These are phyloP conservation scores for Urophycis tenuis DNA, from an alignment of 2,797 vertebrate genomes.

Conservation along the genomic window DNA sequence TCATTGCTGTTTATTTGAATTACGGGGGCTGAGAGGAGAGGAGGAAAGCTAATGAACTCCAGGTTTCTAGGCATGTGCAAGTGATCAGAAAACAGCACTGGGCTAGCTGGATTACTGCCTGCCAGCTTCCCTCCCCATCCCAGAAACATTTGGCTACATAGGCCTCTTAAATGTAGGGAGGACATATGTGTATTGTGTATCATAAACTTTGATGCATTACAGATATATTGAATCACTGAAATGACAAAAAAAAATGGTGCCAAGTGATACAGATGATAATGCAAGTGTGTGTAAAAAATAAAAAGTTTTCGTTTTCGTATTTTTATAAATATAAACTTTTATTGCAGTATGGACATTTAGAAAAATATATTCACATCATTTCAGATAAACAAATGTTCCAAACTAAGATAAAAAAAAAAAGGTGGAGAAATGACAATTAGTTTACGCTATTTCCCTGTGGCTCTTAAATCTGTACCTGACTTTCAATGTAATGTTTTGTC, in stretches of 20 bases:
- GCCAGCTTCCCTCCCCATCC: constrained; percentile 34
- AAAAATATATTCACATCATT: constrained; percentile 99
- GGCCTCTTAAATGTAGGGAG: constrained; percentile 46
- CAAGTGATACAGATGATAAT: background rate
- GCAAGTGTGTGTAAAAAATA: constrained; percentile 21
- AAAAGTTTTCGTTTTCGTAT: constrained; percentile 42
- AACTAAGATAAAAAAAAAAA: constrained; percentile 77
- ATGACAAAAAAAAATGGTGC: constrained; percentile 19
- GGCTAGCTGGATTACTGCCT: constrained; percentile 61
- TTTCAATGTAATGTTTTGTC: constrained; percentile 65
- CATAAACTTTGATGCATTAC: constrained; percentile 37
- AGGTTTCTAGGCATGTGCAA: constrained; percentile 75
- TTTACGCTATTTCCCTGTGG: constrained; percentile 61
- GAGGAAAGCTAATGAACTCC: constrained; percentile 74
- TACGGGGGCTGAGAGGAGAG: constrained; percentile 72
- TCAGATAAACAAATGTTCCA: constrained; percentile 94
- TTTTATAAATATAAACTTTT: constrained; percentile 99
- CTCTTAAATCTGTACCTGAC: constrained; percentile 80
- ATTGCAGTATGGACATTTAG: constrained; percentile 96
- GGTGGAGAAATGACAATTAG: constrained; percentile 42
- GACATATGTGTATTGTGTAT: constrained; percentile 44
- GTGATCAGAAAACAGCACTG: constrained; percentile 64
- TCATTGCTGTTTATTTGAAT: constrained; percentile 80
- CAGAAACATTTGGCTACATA: constrained; percentile 48
- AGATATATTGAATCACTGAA: constrained; percentile 25